A percentile compares a stretch with the other conserved stretches of the same genome.
phyloP scores from a whole-genome alignment of 2,113 vertebrate genomes.

The Himantopus leucocephalus region DNA sequence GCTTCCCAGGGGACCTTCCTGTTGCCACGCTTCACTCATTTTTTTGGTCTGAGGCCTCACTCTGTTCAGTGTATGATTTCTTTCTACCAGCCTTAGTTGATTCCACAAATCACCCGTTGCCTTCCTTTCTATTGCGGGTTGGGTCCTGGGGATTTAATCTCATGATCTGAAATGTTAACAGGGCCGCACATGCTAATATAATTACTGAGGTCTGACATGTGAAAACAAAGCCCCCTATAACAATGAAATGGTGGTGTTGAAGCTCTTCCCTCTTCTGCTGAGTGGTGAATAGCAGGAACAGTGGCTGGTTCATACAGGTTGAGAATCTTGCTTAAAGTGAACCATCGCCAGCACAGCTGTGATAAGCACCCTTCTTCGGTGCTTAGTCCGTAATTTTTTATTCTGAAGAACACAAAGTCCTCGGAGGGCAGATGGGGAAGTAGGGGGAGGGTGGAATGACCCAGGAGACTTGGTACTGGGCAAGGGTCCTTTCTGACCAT shows the following conservation, averaged over 20 bases:
- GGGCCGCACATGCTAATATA: not conserved
- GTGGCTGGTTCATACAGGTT: not conserved
- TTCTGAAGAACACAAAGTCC: not conserved
- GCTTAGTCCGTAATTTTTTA: not conserved
- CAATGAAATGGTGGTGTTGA: not conserved
- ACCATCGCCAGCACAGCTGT: fast-evolving
- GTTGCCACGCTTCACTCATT: not conserved
- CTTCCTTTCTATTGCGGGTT: not conserved
- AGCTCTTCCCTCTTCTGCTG: not conserved
- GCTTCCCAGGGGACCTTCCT: not conserved
- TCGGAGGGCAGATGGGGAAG: not conserved
- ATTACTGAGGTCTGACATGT: not conserved
- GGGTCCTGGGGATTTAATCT: not conserved
- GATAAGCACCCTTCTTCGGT: not conserved
- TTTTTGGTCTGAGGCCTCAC: not conserved
- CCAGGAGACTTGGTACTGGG: not conserved
- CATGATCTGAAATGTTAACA: not conserved
- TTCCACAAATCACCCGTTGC: not conserved
- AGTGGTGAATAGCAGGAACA: not conserved
- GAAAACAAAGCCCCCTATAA: fast-evolving
- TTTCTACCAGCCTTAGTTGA: not conserved
- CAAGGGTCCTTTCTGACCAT: not conserved
- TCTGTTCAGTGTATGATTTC: not conserved
- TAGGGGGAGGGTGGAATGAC: not conserved
- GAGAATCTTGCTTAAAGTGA: not conserved